Evolutionary conservation across 30 jellyfish, hydroid and myxozoan species (phyloP).

Genomic region (Turritopsis dohrnii): DNA sequence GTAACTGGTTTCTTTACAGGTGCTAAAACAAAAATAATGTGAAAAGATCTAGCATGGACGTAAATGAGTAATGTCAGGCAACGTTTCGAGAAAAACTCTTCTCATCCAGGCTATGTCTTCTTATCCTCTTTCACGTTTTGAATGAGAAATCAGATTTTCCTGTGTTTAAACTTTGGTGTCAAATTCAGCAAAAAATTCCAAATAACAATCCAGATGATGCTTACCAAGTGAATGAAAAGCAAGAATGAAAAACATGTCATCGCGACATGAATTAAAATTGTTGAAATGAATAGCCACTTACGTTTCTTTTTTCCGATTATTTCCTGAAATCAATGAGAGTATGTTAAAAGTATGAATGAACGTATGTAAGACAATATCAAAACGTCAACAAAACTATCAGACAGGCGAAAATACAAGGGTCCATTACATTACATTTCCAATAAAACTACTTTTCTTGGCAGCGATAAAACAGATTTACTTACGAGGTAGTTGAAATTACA

Average conservation of each 20-base stretch:
- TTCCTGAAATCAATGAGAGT: constrained; percentile 17
- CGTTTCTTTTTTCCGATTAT: constrained; percentile 28
- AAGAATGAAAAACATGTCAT: too few species aligned
- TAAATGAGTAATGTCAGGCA: neutral
- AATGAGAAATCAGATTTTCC: too few species aligned
- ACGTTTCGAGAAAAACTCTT: too few species aligned
- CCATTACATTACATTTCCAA: neutral
- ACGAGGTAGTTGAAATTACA: neutral
- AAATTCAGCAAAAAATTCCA: too few species aligned
- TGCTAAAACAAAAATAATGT: neutral
- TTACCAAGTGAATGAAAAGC: too few species aligned
- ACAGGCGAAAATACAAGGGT: neutral
- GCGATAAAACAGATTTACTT: neutral
- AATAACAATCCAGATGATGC: too few species aligned
- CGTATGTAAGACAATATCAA: neutral
- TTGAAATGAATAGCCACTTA: neutral
- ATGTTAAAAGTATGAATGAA: too few species aligned
- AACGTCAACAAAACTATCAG: neutral
- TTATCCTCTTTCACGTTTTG: too few species aligned
- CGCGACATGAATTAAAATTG: neutral
- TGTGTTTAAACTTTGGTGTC: too few species aligned
- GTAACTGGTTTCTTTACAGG: constrained; percentile 5
- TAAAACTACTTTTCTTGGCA: neutral
- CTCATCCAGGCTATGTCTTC: too few species aligned
- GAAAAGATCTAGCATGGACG: neutral